A percentile compares a stretch with the other conserved stretches of the same genome.
phyloP scores from a whole-genome alignment of 2,888 invertebrate species.

The Eupsilia transversa region DNA sequence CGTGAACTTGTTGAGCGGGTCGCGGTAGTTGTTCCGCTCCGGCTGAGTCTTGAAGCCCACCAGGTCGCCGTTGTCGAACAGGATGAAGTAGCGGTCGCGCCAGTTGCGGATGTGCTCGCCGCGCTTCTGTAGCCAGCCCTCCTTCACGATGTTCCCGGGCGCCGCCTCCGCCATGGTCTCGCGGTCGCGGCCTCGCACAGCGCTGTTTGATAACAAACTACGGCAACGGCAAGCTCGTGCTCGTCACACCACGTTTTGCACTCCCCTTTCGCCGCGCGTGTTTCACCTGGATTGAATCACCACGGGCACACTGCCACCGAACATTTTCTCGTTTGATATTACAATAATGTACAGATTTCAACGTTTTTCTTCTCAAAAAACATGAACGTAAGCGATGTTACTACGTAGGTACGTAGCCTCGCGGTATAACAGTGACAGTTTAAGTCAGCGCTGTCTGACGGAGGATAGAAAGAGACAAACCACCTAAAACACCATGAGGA shows the following conservation, averaged over 20 bases:
- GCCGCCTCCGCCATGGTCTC: slow-evolving; percentile 90
- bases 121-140: slow-evolving; percentile 98
- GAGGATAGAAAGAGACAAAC: slow-evolving; percentile 63
- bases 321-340: slow-evolving; percentile 79
- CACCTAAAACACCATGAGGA: slow-evolving; percentile 31
- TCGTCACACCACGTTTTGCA: slow-evolving; percentile 76
- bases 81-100: slow-evolving; percentile 98
- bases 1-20: slow-evolving; percentile 99
- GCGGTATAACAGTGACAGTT: slow-evolving; percentile 75
- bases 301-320: slow-evolving; percentile 72
- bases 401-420: slow-evolving; percentile 87
- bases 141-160: slow-evolving; percentile 94
- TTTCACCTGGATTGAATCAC: slow-evolving; percentile 82
- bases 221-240: slow-evolving; percentile 71
- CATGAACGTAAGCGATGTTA: slow-evolving; percentile 83
- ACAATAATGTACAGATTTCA: slow-evolving; percentile 66
- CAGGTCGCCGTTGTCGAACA: slow-evolving; percentile 98
- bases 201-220: slow-evolving; percentile 86
- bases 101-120: slow-evolving; percentile 99
- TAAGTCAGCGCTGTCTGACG: slow-evolving; percentile 72
- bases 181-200: slow-evolving; percentile 71
- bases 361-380: slow-evolving; percentile 77
- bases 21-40: slow-evolving; percentile 94
- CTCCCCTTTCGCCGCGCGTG: slow-evolving; percentile 71
- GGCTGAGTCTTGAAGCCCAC: slow-evolving; percentile 98